phyloP scores from a whole-genome alignment of 1,140 invertebrate species.

The Chrysopa pallens region DNA sequence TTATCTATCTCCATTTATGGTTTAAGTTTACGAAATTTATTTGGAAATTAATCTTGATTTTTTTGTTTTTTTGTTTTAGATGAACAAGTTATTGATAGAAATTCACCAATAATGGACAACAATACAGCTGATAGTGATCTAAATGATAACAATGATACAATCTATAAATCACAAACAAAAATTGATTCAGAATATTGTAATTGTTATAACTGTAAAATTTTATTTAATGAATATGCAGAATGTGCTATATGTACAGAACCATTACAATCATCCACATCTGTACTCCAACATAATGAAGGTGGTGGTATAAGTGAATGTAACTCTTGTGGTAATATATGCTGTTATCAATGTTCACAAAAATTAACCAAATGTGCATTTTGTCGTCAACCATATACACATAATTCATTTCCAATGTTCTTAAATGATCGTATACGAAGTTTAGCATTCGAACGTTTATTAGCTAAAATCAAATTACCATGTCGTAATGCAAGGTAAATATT shows the following conservation, averaged over 20 bases:
- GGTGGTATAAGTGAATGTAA: neutral
- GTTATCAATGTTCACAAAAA: neutral
- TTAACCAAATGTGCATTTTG: neutral
- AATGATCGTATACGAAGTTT: neutral
- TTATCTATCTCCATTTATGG: too few relatives aligned
- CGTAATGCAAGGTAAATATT: neutral
- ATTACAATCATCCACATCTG: neutral
- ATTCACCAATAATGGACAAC: too few relatives aligned
- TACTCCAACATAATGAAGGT: neutral
- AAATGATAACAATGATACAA: too few relatives aligned
- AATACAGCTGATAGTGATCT: too few relatives aligned
- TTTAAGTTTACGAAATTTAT: too few relatives aligned
- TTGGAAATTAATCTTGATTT: too few relatives aligned
- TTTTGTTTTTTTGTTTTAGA: too few relatives aligned
- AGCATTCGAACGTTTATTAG: neutral
- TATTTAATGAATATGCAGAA: neutral
- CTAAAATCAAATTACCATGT: neutral
- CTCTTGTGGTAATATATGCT: neutral
- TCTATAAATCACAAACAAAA: too few relatives aligned
- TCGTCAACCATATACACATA: neutral
- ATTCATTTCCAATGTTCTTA: neutral
- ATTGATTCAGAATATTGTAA: neutral
- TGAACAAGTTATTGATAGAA: too few relatives aligned
- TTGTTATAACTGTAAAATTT: neutral
- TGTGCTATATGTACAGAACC: neutral